Percentiles rank a stretch among this genome's conserved stretches.
Conservation (phyloP, 2,888 invertebrate species). For the Emesis russula region DNA sequence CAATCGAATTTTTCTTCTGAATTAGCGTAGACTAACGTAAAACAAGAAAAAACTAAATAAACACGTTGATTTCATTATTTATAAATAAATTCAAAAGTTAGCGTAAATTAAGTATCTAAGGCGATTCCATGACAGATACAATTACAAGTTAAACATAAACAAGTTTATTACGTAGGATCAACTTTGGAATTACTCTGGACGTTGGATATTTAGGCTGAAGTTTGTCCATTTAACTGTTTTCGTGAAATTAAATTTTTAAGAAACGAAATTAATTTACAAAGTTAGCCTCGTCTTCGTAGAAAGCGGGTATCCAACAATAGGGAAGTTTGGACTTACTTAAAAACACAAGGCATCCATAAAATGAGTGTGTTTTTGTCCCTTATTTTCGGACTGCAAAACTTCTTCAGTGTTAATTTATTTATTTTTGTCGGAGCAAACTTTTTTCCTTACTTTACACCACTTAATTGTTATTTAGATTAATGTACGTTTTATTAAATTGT, state of each 20-base stretch:
- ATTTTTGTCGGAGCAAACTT: conserved; percentile 1
- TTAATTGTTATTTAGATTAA: conserved; percentile 15
- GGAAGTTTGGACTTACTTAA: conserved; percentile 29
- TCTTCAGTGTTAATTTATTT: background rate
- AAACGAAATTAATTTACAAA: conserved; percentile 81
- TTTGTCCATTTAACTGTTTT: conserved; percentile 17
- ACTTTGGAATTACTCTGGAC: conserved; percentile 21
- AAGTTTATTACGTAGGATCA: conserved; percentile 8
- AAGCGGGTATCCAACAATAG: conserved; percentile 73
- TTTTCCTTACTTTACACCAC: conserved; percentile 7
- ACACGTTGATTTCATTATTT: background rate
- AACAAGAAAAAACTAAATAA: no score
- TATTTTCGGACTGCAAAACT: conserved; percentile 22
- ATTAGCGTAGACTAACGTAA: no score
- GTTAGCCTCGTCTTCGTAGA: conserved; percentile 57
- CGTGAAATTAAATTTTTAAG: conserved; percentile 54
- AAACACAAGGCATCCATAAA: conserved; percentile 24
- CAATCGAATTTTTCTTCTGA: no score
- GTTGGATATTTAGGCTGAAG: background rate
- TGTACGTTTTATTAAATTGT: background rate
- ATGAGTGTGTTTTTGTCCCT: conserved; percentile 23
- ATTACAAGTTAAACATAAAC: conserved; percentile 2
- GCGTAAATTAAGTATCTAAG: background rate
- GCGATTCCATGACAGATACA: background rate
- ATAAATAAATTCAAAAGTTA: background rate